phyloP scores from a whole-genome alignment of 2,888 invertebrate species.

The Ariolimax columbianus region DNA sequence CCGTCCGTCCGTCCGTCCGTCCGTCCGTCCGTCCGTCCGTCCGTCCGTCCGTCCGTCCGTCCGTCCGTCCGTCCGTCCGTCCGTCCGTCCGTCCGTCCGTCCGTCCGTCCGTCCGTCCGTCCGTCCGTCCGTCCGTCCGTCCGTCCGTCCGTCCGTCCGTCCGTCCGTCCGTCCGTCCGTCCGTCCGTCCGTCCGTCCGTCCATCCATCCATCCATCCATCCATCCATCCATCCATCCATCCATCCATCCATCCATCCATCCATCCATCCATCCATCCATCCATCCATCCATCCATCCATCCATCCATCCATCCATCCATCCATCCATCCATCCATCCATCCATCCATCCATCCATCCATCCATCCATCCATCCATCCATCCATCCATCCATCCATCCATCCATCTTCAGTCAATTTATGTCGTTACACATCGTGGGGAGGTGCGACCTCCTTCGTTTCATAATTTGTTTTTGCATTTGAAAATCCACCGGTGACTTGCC shows the following conservation, averaged over 20 bases:
- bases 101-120: not conserved
- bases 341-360: not conserved
- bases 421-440: too few relatives aligned
- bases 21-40: conserved; percentile 2
- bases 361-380: too few relatives aligned
- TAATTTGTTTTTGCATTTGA: too few relatives aligned
- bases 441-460: too few relatives aligned
- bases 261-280: not conserved
- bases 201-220: not conserved
- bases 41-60: not conserved
- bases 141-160: conserved; percentile 1
- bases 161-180: not conserved
- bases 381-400: too few relatives aligned
- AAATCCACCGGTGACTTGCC: too few relatives aligned
- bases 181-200: not conserved
- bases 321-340: not conserved
- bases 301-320: not conserved
- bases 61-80: conserved; percentile 2
- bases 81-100: conserved; percentile 5
- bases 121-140: conserved; percentile 2
- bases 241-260: not conserved
- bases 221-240: not conserved
- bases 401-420: too few relatives aligned
- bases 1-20: not conserved
- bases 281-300: not conserved